Base-by-base conservation (phyloP, 2,113 vertebrate genomes). In the Passer domesticus region DNA sequence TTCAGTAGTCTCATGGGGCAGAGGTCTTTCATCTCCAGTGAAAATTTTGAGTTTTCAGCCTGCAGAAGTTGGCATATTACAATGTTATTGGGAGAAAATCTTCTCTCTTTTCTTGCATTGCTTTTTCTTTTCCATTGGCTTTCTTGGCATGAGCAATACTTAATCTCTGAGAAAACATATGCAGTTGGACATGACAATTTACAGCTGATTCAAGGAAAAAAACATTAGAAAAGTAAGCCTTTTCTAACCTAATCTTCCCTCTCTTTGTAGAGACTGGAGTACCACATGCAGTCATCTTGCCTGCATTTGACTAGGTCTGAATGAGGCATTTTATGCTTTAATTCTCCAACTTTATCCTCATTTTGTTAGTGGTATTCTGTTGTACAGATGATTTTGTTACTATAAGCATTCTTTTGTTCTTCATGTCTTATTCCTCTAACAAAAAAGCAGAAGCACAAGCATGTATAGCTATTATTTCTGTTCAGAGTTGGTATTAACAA, bases 151-250 rank as follows among this genome's bases (percentile, higher is more conserved):
- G 43, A 92, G 27, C 50, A 79, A 11, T 68, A 63, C 72, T 92
- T 95, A 92, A 89, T 85, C 84, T 94, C 41, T 93, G 91, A 69
- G 90, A 93, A 96, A 91, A 89, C 62, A 64, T 60, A 58, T 31
- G 80, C 69, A 60, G 39, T 81, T 84, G 81, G 83, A 88, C 46
- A 47, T 56, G 66, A 66, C 47, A 60, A 64, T 93, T 92, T 92
- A 73, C 37, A 80, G 27, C 86, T 72, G 64, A 79, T 91, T 62
- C 14, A 19, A 80, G 50, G 1, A 15, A 46, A 74, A 50, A 68
- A 27, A 20, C 27, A n/a, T 16, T 74, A 90, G 52, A 67, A 81
- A 89, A 84, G 43, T 35, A 67, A 21, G 9, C 37, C 17, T 92
- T 86, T 83, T 87, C 55, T 49, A 77, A 15, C 30, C 23, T 79